Percentiles rank a stretch among this genome's conserved stretches.
These are phyloP conservation scores for Heliconius nattereri DNA, from an alignment of 1,140 invertebrate genomes.

Conservation along the genomic window DNA sequence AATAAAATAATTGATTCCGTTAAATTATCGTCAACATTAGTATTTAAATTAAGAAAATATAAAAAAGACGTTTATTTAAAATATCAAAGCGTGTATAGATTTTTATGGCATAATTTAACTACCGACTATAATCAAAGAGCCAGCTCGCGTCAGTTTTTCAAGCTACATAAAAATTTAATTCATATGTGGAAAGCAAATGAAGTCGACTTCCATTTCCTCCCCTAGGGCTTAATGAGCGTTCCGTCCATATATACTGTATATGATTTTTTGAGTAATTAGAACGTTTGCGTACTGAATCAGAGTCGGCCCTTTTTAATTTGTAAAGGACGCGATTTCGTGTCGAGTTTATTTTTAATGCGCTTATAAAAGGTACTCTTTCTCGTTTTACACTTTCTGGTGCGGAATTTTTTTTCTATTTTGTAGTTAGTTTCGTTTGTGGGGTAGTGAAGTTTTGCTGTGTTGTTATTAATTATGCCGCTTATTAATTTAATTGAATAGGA, in stretches of 20 bases:
- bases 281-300: slow-evolving; percentile 38
- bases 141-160: slow-evolving; percentile 12
- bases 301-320: slow-evolving; percentile 41
- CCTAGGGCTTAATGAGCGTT: slow-evolving; percentile 48
- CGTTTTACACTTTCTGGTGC: slow-evolving; percentile 37
- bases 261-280: slow-evolving; percentile 48
- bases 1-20: not conserved
- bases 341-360: slow-evolving; percentile 39
- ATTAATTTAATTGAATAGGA: not conserved
- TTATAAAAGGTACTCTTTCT: slow-evolving; percentile 37
- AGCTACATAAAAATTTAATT: slow-evolving; percentile 13
- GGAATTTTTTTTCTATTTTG: slow-evolving; percentile 15
- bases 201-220: slow-evolving; percentile 36
- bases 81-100: not conserved
- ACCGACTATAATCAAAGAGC: slow-evolving; percentile 13
- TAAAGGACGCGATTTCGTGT: slow-evolving; percentile 34
- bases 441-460: slow-evolving; percentile 1
- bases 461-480: not conserved
- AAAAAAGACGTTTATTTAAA: not conserved
- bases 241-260: slow-evolving; percentile 58
- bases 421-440: slow-evolving; percentile 29
- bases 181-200: slow-evolving; percentile 22
- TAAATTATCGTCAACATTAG: not conserved
- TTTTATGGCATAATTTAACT: slow-evolving; percentile 8
- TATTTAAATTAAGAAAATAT: not conserved